phyloP scores from a whole-genome alignment of 2,797 vertebrate genomes.

The Gorsachius magnificus region DNA sequence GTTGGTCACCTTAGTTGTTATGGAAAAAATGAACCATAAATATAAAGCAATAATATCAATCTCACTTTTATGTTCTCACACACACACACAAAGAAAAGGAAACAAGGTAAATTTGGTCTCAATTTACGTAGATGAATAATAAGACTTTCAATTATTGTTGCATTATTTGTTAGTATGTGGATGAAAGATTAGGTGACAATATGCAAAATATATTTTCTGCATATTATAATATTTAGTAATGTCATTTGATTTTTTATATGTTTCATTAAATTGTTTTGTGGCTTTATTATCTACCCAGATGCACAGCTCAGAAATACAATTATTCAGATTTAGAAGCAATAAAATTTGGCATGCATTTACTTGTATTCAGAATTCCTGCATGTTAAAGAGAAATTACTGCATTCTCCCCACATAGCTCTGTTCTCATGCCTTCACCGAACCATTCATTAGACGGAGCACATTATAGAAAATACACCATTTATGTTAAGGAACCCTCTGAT shows the following conservation, averaged over 20 bases:
- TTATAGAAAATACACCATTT: conserved; percentile 82
- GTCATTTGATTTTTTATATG: conserved; percentile 83
- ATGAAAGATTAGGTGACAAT: conserved; percentile 83
- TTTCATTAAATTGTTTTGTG: conserved; percentile 85
- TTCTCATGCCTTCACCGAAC: conserved; percentile 72
- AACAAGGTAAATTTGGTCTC: conserved; percentile 81
- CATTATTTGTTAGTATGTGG: conserved; percentile 80
- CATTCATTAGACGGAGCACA: conserved; percentile 79
- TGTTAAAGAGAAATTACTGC: conserved; percentile 82
- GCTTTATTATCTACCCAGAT: conserved; percentile 85
- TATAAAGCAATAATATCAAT: conserved; percentile 74
- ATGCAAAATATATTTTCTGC: conserved; percentile 82
- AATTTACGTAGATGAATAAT: conserved; percentile 79
- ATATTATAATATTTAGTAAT: conserved; percentile 84
- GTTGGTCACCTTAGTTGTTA: conserved; percentile 73
- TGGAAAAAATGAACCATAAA: conserved; percentile 53
- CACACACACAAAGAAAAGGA: conserved; percentile 68
- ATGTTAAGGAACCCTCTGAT: conserved; percentile 80
- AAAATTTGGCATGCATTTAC: conserved; percentile 83
- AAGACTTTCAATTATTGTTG: conserved; percentile 80
- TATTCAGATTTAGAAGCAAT: conserved; percentile 85
- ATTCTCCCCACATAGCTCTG: conserved; percentile 75
- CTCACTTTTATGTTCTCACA: conserved; percentile 60
- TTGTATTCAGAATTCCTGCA: conserved; percentile 81
- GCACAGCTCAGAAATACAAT: conserved; percentile 83